Evolutionary conservation across 2,888 invertebrate genomes (phyloP).

Genomic region (Gastrophysa polygoni): DNA sequence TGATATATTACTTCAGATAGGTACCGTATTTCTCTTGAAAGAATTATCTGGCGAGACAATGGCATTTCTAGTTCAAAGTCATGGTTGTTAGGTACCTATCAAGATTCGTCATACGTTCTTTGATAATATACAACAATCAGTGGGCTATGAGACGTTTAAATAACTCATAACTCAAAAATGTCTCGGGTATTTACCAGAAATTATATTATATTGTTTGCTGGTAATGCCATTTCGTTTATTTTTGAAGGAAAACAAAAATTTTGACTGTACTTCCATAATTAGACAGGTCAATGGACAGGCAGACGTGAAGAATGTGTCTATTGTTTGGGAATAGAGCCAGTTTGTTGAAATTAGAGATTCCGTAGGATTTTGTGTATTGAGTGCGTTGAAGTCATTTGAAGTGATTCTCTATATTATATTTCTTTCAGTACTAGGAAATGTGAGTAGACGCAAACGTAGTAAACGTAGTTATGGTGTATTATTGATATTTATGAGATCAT

Average conservation of each 20-base stretch:
- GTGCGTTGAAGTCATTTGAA: not conserved
- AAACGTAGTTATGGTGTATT: too few relatives aligned
- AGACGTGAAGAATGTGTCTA: conserved; percentile 13
- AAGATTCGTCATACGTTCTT: conserved; percentile 7
- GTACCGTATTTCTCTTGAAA: too few relatives aligned
- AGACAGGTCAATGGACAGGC: conserved; percentile 31
- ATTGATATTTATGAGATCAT: too few relatives aligned
- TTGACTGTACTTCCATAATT: conserved; percentile 31
- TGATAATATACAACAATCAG: conserved; percentile 10
- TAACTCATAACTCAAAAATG: conserved; percentile 11
- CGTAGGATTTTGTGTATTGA: not conserved
- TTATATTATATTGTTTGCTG: conserved; percentile 13
- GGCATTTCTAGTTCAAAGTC: conserved; percentile 7
- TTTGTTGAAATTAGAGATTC: conserved; percentile 9
- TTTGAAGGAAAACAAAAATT: conserved; percentile 22
- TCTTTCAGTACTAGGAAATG: too few relatives aligned
- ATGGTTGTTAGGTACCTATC: too few relatives aligned
- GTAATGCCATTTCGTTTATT: conserved; percentile 22
- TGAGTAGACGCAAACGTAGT: too few relatives aligned
- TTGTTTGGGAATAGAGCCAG: conserved; percentile 13
- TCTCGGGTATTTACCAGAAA: conserved; percentile 2
- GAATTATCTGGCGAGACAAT: too few relatives aligned
- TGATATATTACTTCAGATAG: too few relatives aligned
- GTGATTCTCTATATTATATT: not conserved
- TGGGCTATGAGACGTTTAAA: conserved; percentile 1